A percentile compares a stretch with the other conserved stretches of the same genome.
These are phyloP conservation scores for Ephydatia muelleri DNA, from an alignment of 37 sponge, comb jelly and placozoan genomes.

Conservation along the genomic window DNA sequence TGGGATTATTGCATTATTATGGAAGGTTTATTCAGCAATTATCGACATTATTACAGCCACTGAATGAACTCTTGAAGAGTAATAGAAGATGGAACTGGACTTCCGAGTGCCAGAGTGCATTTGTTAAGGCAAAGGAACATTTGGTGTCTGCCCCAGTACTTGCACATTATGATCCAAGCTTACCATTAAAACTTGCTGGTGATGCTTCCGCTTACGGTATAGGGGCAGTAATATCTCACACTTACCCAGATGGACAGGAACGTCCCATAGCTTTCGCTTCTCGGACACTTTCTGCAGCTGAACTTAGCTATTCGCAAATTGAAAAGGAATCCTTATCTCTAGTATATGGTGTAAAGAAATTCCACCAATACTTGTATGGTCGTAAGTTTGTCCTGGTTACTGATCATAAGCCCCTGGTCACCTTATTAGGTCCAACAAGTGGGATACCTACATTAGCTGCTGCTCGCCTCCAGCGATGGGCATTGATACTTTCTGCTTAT, in stretches of 20 bases:
- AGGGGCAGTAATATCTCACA: constrained; percentile 43
- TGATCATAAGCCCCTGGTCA: constrained; percentile 42
- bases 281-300: constrained; percentile 26
- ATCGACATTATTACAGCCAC: constrained; percentile 17
- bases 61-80: constrained; percentile 7
- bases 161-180: constrained; percentile 19
- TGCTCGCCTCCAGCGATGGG: constrained; percentile 38
- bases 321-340: constrained; percentile 33
- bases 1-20: constrained; percentile 44
- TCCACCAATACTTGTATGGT: constrained; percentile 59
- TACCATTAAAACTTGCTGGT: constrained; percentile 13
- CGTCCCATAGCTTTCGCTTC: constrained; percentile 61
- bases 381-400: constrained; percentile 34
- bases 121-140: constrained; percentile 8
- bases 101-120: constrained; percentile 5
- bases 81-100: constrained; percentile 29
- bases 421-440: constrained; percentile 31
- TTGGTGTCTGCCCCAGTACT: constrained; percentile 20
- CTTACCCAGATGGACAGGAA: constrained; percentile 23
- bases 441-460: constrained; percentile 42
- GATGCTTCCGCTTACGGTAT: constrained; percentile 50
- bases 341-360: constrained; percentile 16
- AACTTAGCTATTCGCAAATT: constrained; percentile 49
- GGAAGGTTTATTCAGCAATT: constrained; percentile 37
- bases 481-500: constrained; percentile 29